phyloP scores from a whole-genome alignment of 2,113 vertebrate genomes.

The Paradisaea rubra region DNA sequence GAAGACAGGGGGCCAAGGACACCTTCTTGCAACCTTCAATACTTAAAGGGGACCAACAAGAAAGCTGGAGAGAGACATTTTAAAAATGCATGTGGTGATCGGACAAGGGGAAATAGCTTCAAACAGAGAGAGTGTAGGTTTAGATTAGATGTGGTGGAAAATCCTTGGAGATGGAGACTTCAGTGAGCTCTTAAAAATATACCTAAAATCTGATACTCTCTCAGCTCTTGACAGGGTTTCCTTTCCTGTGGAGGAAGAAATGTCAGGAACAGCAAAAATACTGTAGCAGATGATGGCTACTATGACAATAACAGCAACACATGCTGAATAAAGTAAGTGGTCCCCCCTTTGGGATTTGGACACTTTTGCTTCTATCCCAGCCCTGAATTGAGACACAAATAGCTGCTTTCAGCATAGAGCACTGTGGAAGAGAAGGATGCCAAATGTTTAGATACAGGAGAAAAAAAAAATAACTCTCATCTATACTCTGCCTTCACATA shows the following conservation, averaged over 20 bases:
- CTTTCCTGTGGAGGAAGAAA: not conserved
- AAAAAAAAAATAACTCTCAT: not conserved
- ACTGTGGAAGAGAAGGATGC: not conserved
- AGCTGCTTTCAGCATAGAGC: not conserved
- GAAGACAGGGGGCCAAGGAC: not conserved
- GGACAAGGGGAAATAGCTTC: not conserved
- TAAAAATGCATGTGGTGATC: not conserved
- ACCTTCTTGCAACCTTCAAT: not conserved
- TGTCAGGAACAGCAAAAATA: not conserved
- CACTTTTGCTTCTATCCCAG: not conserved
- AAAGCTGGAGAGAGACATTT: not conserved
- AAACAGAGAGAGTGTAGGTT: not conserved
- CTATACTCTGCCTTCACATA: not conserved
- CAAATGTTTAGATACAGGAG: not conserved
- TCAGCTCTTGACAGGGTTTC: not conserved
- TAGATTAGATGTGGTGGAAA: not conserved
- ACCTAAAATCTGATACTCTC: not conserved
- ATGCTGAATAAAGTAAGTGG: not conserved
- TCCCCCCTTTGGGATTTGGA: not conserved
- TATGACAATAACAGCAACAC: not conserved
- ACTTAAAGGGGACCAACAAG: accelerated
- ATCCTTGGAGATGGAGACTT: not conserved
- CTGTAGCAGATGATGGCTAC: not conserved
- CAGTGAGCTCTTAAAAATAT: not conserved
- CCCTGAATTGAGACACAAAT: not conserved